Evolutionary conservation across 2,888 invertebrate genomes (phyloP), one percentile per base, ranked within the genome.

Genomic region (Acrocyrtus sp.): DNA sequence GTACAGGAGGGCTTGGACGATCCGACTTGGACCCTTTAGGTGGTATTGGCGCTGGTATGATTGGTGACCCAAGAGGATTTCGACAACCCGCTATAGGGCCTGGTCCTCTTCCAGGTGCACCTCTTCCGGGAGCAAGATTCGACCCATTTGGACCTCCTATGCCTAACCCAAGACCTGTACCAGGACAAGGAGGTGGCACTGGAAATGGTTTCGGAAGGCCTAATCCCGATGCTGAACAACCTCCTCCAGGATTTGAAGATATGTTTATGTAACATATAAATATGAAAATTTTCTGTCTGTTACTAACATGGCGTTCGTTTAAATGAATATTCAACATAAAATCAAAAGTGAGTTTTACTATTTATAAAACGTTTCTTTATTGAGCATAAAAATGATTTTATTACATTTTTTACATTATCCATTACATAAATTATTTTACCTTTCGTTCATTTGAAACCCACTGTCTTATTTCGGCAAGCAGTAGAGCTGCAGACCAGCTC

Each of bases 1-100:
- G 61, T 1, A 47, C 27, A 8, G 78, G 78, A 17, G 76, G 76
- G 3, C 48, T 78, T 12, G 79, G 79, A 22, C 29, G 77, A 3
- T 75, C 76, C 5, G 79, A 79, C 63, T 72, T 79, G 26, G 79
- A 79, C 56, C 79, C 79, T 10, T 26, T 78, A 12, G 76, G 79
- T 3, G 61, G 78, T 17, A 50, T 76, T 48, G 77, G 77, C 2
- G 19, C 66, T 17, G 79, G 79, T 21, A 79, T 75, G 72, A 29
- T 79, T 15, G 69, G 75, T 17, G 79, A 79, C 62, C 79, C 79
- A 17, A 53, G 79, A 15, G 79, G 79, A 53, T 77, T 76, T 26
- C 57, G 79, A 10, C 77, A 75, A 17, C 65, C 43, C 1, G 34
- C 47, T 8, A 3, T 57, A 1, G 24, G 12, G 17, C 53, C 60